These are phyloP conservation scores for Galaxias olidus DNA, from an alignment of 2,797 vertebrate species.

Conservation along the genomic window DNA sequence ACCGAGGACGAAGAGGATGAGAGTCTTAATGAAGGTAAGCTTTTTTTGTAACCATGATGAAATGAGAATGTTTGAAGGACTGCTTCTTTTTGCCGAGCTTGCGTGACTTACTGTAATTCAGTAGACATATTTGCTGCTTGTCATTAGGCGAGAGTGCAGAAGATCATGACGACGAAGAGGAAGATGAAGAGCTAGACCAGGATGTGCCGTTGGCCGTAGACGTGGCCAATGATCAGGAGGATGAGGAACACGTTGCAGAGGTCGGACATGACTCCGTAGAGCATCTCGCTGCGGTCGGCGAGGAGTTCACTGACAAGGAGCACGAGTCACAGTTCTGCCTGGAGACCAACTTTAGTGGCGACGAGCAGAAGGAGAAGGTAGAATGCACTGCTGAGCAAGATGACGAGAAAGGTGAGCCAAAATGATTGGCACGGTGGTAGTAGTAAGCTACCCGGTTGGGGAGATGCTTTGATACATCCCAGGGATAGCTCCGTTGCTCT, in stretches of 20 bases:
- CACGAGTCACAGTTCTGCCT: slow-evolving; percentile 88
- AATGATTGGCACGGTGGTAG: neutral
- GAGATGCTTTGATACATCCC: neutral
- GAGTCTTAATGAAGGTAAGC: neutral
- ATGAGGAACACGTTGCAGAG: slow-evolving; percentile 11
- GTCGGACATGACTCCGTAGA: slow-evolving; percentile 34
- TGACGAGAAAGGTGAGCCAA: slow-evolving; percentile 43
- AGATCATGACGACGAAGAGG: slow-evolving; percentile 38
- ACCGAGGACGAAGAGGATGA: slow-evolving; percentile 52
- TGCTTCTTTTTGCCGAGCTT: neutral
- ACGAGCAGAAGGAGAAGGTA: slow-evolving; percentile 42
- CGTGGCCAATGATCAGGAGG: slow-evolving; percentile 30
- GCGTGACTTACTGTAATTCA: neutral
- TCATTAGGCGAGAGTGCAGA: slow-evolving; percentile 39
- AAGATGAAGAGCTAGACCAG: slow-evolving; percentile 24
- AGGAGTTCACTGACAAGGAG: slow-evolving; percentile 84
- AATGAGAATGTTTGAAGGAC: neutral
- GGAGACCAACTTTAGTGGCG: slow-evolving; percentile 84
- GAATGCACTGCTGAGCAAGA: slow-evolving; percentile 12
- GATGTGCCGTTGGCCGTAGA: slow-evolving; percentile 27
- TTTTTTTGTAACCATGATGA: neutral
- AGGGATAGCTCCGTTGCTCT: too few relatives aligned
- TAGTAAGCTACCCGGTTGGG: neutral
- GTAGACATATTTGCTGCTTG: neutral
- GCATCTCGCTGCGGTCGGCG: slow-evolving; percentile 38